Base-by-base conservation (phyloP, 1,140 invertebrate species). In the Drosophila lini region DNA sequence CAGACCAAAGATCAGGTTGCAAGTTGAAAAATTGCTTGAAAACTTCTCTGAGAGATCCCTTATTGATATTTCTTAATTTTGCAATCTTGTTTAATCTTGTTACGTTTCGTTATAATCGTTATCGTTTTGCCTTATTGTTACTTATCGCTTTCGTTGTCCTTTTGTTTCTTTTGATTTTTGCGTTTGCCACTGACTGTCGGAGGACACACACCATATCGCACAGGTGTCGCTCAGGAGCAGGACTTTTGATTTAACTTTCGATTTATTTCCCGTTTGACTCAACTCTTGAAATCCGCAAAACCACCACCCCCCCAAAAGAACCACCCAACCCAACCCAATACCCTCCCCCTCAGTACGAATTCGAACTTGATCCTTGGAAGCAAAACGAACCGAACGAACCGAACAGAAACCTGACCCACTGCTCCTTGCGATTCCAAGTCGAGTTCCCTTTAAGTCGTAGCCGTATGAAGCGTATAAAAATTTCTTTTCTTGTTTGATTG, bases 401-500 rank as follows among this genome's bases (percentile, higher is more conserved):
- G 10, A n/a, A 28, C 25, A 16, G n/a, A 41, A 25, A 62, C 45
- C 44, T 45, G 40, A 48, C 25, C 47, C 10, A 53, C 19, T 53
- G 57, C 71, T 65, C 61, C 41, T 62, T 84, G 67, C 62, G 76
- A 81, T 73, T 78, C 76, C 45, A 74, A 86, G 56, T 79, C 59
- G 61, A 77, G 73, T 76, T 77, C 47, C 64, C 47, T 16, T 32
- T 28, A 53, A 38, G 34, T 32, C 62, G 55, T 70, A 68, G 77
- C 47, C 50, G 53, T 69, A 75, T 59, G 70, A 76, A 86, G 83
- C 73, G 69, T 85, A 89, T 62, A 91, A 88, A 91, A 91, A 91
- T 91, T 91, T 90, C 75, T 91, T 91, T 53, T 91, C 90, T 91
- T 91, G 78, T 91, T 91, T 90, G 90, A 91, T 91, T 91, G 90